These are phyloP conservation scores for Ennomos erosarius DNA, from an alignment of 2,888 invertebrate species.

Conservation along the genomic window DNA sequence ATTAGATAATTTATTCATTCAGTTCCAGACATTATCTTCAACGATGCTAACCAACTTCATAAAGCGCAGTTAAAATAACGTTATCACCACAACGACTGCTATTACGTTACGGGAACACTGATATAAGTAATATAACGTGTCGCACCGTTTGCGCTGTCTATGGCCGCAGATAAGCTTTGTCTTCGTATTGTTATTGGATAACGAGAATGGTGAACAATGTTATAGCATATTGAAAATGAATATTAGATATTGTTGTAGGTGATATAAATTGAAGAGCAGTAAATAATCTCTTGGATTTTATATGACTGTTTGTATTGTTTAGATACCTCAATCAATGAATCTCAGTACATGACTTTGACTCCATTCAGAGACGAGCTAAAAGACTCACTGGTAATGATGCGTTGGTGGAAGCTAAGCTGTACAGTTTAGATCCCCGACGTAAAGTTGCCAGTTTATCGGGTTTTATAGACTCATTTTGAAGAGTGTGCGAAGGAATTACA, in stretches of 20 bases:
- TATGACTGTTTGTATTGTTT: too few relatives aligned
- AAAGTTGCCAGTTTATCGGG: too few relatives aligned
- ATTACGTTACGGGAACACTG: constrained; percentile 12
- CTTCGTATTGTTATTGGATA: constrained; percentile 11
- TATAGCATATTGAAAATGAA: not conserved
- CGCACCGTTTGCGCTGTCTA: constrained; percentile 11
- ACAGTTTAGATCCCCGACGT: too few relatives aligned
- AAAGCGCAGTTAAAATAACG: constrained; percentile 22
- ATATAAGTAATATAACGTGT: constrained; percentile 8
- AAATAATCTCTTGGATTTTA: too few relatives aligned
- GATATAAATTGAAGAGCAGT: too few relatives aligned
- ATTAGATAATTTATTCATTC: not conserved
- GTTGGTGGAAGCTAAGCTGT: too few relatives aligned
- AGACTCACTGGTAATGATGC: too few relatives aligned
- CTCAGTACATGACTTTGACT: too few relatives aligned
- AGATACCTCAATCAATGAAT: too few relatives aligned
- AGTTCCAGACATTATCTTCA: not conserved
- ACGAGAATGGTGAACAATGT: not conserved
- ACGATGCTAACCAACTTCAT: constrained; percentile 9
- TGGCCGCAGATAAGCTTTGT: constrained; percentile 14
- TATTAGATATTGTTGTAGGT: not conserved
- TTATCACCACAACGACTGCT: constrained; percentile 14
- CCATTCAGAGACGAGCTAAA: too few relatives aligned
- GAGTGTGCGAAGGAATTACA: too few relatives aligned
- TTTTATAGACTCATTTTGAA: too few relatives aligned